These are phyloP conservation scores for Ophioninae sp. DNA, from an alignment of 2,888 invertebrate species.

Conservation along the genomic window DNA sequence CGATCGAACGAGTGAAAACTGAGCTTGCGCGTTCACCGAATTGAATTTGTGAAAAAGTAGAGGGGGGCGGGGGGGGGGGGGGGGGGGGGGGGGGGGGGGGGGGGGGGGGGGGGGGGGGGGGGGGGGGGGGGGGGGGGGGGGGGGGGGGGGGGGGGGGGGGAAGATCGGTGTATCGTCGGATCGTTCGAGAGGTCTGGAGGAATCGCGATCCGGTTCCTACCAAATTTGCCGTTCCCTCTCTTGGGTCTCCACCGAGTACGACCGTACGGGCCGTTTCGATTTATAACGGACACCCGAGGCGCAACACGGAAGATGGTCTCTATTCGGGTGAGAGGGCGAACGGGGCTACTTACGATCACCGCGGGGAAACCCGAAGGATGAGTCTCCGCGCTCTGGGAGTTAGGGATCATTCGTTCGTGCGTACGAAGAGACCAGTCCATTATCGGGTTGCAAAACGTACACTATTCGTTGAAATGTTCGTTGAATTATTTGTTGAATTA, in stretches of 20 bases:
- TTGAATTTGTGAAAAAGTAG: no score
- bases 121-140: no score
- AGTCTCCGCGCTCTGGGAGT: slow-evolving; percentile 51
- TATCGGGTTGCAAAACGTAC: slow-evolving; percentile 80
- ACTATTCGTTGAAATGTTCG: no score
- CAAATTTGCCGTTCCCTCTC: slow-evolving; percentile 30
- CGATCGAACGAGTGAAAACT: no score
- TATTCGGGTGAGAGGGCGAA: slow-evolving; percentile 1
- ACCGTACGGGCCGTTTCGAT: slow-evolving; percentile 77
- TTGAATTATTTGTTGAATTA: no score
- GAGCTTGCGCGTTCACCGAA: no score
- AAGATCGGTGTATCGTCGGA: slow-evolving; percentile 16
- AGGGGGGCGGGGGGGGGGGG: no score
- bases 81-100: no score
- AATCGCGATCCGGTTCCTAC: slow-evolving; percentile 1
- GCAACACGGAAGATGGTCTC: slow-evolving; percentile 11
- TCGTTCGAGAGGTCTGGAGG: slow-evolving; percentile 8
- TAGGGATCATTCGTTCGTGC: slow-evolving; percentile 1
- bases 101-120: no score
- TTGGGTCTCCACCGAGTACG: slow-evolving; percentile 72
- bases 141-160: no score
- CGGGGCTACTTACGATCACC: slow-evolving; percentile 75
- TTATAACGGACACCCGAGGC: slow-evolving; percentile 71
- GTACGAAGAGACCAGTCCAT: slow-evolving; percentile 71
- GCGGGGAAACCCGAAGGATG: slow-evolving; percentile 78